phyloP scores from a whole-genome alignment of 2,797 vertebrate species.

The Phrynocephalus guinanensis region DNA sequence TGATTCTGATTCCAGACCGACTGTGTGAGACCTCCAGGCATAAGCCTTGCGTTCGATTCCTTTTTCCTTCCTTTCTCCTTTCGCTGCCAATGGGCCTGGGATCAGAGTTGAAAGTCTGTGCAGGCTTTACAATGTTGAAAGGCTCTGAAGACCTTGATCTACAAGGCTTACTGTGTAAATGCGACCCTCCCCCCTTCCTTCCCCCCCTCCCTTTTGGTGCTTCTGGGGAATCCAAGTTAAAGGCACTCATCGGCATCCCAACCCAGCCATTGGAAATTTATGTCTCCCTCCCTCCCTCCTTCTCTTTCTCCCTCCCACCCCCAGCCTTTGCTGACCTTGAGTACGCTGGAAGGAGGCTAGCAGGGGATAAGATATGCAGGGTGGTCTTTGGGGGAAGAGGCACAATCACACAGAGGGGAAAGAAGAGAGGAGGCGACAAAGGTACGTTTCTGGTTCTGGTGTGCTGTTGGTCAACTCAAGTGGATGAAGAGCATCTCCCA shows the following conservation, averaged over 20 bases:
- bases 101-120: constrained; percentile 70
- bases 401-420: constrained; percentile 39
- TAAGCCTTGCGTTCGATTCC: constrained; percentile 73
- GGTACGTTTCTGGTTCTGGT: background rate
- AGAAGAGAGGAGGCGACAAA: constrained; percentile 42
- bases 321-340: constrained; percentile 70
- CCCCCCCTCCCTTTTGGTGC: background rate
- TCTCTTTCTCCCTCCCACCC: constrained; percentile 59
- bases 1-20: constrained; percentile 72
- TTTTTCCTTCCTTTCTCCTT: constrained; percentile 64
- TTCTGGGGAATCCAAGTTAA: constrained; percentile 70
- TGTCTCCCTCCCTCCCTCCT: constrained; percentile 56
- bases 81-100: constrained; percentile 67
- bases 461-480: too few relatives aligned
- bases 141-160: constrained; percentile 68
- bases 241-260: constrained; percentile 60
- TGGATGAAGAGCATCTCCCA: too few relatives aligned
- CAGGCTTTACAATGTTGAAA: constrained; percentile 63
- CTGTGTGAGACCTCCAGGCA: constrained; percentile 72
- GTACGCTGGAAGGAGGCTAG: constrained; percentile 62
- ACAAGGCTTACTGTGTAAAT: constrained; percentile 64
- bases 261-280: constrained; percentile 59
- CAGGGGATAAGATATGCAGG: constrained; percentile 59
- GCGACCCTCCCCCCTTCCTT: constrained; percentile 34
- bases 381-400: too few relatives aligned